These are phyloP conservation scores for Gastracanthus pulcherrimus DNA, from an alignment of 2,888 invertebrate species.

Conservation along the genomic window DNA sequence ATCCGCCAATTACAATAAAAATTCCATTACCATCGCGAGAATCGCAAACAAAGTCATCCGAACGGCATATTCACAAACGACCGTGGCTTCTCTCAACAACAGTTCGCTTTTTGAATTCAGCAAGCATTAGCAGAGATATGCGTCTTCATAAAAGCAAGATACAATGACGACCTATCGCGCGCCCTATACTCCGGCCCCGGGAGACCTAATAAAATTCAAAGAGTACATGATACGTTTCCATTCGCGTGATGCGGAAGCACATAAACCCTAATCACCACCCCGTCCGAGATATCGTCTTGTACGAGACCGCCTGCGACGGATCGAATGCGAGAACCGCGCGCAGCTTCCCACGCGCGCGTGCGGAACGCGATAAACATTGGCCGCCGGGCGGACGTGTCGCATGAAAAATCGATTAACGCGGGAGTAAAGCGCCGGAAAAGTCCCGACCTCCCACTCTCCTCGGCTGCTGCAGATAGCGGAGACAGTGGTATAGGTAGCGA, in stretches of 20 bases:
- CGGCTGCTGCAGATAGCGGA: background rate
- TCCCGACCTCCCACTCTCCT: no score
- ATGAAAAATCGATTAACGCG: conserved; percentile 25
- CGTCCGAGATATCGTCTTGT: no score
- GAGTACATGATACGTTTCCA: background rate
- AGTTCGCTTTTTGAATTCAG: background rate
- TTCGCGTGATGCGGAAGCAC: no score
- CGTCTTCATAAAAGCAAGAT: background rate
- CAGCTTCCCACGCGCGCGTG: background rate
- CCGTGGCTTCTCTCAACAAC: background rate
- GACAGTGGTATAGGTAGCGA: background rate
- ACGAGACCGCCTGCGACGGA: background rate
- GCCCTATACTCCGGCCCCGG: background rate
- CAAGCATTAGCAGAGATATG: background rate
- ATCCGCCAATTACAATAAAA: background rate
- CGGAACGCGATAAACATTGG: background rate
- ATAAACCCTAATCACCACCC: no score
- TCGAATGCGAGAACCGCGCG: background rate
- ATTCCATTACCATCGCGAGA: background rate
- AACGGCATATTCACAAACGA: background rate
- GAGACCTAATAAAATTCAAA: background rate
- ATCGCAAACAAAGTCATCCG: background rate
- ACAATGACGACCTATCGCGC: background rate
- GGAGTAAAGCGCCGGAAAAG: background rate
- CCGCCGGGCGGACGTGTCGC: background rate